These are phyloP conservation scores for Toxonevra muliebris DNA, from an alignment of 2,888 invertebrate genomes.

Conservation along the genomic window DNA sequence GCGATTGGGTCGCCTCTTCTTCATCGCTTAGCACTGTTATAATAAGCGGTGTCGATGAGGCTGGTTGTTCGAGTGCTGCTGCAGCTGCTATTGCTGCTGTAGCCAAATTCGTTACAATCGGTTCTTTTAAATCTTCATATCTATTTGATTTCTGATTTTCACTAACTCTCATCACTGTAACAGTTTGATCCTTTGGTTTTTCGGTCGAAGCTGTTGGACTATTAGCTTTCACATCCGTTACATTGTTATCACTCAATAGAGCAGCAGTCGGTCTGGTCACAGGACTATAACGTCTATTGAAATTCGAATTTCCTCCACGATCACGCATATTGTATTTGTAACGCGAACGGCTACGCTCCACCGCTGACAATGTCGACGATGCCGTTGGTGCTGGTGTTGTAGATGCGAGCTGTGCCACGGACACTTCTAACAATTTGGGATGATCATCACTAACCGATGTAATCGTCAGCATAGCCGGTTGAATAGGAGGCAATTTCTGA, in stretches of 20 bases:
- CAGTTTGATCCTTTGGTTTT: not conserved
- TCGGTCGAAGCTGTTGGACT: not conserved
- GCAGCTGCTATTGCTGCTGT: constrained; percentile 27
- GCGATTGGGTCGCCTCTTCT: constrained; percentile 46
- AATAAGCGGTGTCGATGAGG: constrained; percentile 55
- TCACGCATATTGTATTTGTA: constrained; percentile 57
- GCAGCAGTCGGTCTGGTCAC: constrained; percentile 22
- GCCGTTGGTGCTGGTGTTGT: constrained; percentile 35
- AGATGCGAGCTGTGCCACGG: constrained; percentile 64
- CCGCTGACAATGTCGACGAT: constrained; percentile 45
- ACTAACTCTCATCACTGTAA: not conserved
- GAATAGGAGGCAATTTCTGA: constrained; percentile 69
- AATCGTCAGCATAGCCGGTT: constrained; percentile 58
- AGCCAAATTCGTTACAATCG: constrained; percentile 27
- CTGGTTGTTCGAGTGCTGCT: not conserved
- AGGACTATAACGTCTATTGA: constrained; percentile 34
- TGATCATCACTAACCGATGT: constrained; percentile 68
- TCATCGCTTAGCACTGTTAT: constrained; percentile 59
- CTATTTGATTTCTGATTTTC: not conserved
- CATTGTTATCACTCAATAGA: constrained; percentile 31
- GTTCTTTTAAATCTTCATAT: not conserved
- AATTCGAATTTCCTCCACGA: constrained; percentile 33
- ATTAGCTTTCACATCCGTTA: constrained; percentile 17
- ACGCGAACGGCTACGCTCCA: constrained; percentile 53
- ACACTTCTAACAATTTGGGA: constrained; percentile 70